Conservation (phyloP, 2,888 invertebrate species). For the Torymus aiolomorphi region DNA sequence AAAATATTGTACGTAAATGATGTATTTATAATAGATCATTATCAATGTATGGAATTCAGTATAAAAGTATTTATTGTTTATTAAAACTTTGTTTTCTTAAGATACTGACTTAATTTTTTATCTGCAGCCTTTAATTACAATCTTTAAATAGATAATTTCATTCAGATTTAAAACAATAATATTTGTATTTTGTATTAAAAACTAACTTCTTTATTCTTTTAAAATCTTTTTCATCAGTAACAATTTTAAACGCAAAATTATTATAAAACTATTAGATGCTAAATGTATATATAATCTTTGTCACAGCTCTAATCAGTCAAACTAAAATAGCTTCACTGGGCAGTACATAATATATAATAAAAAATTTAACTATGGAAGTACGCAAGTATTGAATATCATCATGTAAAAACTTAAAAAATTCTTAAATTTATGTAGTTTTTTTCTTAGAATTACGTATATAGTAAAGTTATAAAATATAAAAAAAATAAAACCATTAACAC, state of each 20-base stretch:
- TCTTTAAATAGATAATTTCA: neutral
- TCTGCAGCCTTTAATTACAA: neutral
- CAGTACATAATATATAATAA: neutral
- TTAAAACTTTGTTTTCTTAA: slow-evolving; percentile 55
- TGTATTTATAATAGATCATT: slow-evolving; percentile 53
- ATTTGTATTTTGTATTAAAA: slow-evolving; percentile 27
- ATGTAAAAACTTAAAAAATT: slow-evolving; percentile 30
- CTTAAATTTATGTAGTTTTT: neutral
- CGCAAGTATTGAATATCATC: slow-evolving; percentile 20
- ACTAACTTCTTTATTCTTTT: slow-evolving; percentile 41
- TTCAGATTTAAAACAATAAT: slow-evolving; percentile 5
- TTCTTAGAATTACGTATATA: slow-evolving; percentile 13
- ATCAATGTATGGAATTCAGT: slow-evolving; percentile 46
- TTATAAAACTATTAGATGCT: slow-evolving; percentile 6
- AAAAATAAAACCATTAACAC: neutral
- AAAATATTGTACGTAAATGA: slow-evolving; percentile 51
- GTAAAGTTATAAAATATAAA: slow-evolving; percentile 14
- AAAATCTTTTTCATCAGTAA: slow-evolving; percentile 12
- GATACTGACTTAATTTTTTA: slow-evolving; percentile 37
- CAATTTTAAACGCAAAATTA: slow-evolving; percentile 16
- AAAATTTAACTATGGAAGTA: slow-evolving; percentile 17
- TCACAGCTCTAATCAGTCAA: slow-evolving; percentile 50
- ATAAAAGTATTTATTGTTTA: slow-evolving; percentile 55
- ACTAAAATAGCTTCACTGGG: slow-evolving; percentile 28
- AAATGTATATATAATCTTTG: slow-evolving; percentile 29